A percentile compares a stretch with the other conserved stretches of the same genome.
phyloP scores from a whole-genome alignment of 2,113 vertebrate species.

The Budorcas taxicolor region DNA sequence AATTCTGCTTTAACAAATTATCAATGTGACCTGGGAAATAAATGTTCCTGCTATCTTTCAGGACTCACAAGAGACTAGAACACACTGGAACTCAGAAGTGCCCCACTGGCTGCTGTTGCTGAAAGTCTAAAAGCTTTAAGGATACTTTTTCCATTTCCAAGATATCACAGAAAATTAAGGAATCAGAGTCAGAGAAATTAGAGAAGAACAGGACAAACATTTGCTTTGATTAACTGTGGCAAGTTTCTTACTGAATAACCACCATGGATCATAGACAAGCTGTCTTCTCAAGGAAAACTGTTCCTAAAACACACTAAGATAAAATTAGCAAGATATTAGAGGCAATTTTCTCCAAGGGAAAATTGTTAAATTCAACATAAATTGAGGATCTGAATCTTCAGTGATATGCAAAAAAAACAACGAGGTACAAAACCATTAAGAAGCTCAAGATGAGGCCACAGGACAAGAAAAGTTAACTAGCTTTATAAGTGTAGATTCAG shows the following conservation, averaged over 20 bases:
- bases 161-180: neutral
- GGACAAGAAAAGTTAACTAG: constrained; percentile 72
- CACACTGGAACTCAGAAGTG: neutral
- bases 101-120: neutral
- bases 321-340: constrained; percentile 36
- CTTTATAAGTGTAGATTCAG: constrained; percentile 65
- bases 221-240: neutral
- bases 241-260: neutral
- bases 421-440: constrained; percentile 76
- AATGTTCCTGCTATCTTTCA: constrained; percentile 6
- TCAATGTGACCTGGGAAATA: neutral
- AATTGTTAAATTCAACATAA: constrained; percentile 30
- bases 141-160: neutral
- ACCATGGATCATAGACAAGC: neutral
- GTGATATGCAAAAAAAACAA: constrained; percentile 39
- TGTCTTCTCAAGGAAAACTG: constrained; percentile 51
- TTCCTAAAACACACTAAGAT: constrained; percentile 36
- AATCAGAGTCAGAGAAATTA: constrained; percentile 27
- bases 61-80: constrained; percentile 5
- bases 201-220: neutral
- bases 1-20: constrained; percentile 13
- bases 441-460: constrained; percentile 77
- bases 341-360: constrained; percentile 45
- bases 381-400: constrained; percentile 21
- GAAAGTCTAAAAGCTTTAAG: neutral